These are phyloP conservation scores for Orchesella flavescens DNA, from an alignment of 2,888 invertebrate species.

Conservation along the genomic window DNA sequence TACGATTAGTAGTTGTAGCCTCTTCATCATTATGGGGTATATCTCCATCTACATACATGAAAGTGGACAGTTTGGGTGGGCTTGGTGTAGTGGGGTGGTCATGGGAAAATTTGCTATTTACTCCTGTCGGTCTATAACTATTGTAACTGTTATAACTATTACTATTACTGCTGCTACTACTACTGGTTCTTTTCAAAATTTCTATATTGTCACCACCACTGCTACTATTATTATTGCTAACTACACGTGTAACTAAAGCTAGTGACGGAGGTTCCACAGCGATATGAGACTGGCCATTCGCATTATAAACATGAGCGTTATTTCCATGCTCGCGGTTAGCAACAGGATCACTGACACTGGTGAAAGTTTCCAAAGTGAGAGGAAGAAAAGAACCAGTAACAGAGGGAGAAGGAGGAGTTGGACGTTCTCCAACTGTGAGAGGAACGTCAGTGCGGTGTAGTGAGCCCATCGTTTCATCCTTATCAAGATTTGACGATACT, in stretches of 20 bases:
- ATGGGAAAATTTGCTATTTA: conserved; percentile 25
- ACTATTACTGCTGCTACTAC: background rate
- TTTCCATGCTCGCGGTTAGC: conserved; percentile 68
- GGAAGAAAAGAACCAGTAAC: conserved; percentile 71
- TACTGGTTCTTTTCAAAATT: conserved; percentile 44
- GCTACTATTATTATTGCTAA: conserved; percentile 21
- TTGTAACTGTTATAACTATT: conserved; percentile 11
- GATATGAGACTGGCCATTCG: conserved; percentile 71
- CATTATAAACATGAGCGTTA: conserved; percentile 69
- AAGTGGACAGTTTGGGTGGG: conserved; percentile 70
- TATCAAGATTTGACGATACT: conserved; percentile 62
- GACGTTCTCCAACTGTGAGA: conserved; percentile 69
- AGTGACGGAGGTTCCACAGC: conserved; percentile 68
- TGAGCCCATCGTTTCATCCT: conserved; percentile 69
- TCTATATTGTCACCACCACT: conserved; percentile 32
- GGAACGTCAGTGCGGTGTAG: conserved; percentile 68
- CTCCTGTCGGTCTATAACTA: conserved; percentile 11
- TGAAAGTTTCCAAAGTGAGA: conserved; percentile 72
- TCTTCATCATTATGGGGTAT: conserved; percentile 12
- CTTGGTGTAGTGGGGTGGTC: conserved; percentile 59
- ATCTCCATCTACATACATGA: conserved; percentile 68
- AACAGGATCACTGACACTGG: conserved; percentile 70
- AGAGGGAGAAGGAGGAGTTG: conserved; percentile 71
- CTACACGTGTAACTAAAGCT: conserved; percentile 39
- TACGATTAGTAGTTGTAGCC: conserved; percentile 35